Evolutionary conservation across 2,797 vertebrate genomes (phyloP).

Genomic region (Hoplostethus mediterraneus): DNA sequence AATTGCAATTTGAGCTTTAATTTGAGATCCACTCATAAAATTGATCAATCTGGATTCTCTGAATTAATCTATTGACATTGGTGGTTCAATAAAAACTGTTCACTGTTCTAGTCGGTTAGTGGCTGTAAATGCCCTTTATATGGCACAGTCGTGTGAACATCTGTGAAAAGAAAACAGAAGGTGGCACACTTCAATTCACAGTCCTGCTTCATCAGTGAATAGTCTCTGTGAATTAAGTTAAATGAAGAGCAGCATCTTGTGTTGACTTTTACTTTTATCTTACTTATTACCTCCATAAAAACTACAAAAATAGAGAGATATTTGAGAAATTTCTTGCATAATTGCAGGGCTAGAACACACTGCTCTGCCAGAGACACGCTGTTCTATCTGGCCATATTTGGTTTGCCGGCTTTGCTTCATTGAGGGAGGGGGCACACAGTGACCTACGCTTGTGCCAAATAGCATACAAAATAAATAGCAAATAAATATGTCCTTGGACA

Average conservation of each 20-base stretch:
- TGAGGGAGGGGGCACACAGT: not conserved
- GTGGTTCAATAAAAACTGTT: constrained; percentile 10
- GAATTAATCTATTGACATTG: not conserved
- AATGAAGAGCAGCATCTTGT: constrained; percentile 40
- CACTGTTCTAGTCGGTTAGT: not conserved
- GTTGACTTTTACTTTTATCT: constrained; percentile 41
- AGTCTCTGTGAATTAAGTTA: constrained; percentile 32
- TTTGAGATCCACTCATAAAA: constrained; percentile 8
- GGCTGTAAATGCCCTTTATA: not conserved
- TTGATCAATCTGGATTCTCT: constrained; percentile 1
- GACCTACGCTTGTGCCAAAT: constrained; percentile 12
- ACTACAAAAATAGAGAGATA: constrained; percentile 4
- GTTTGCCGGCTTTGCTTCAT: constrained; percentile 39
- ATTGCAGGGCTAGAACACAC: constrained; percentile 38
- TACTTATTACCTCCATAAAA: constrained; percentile 26
- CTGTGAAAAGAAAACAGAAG: not conserved
- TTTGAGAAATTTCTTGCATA: constrained; percentile 43
- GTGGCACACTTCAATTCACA: not conserved
- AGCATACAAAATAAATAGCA: constrained; percentile 11
- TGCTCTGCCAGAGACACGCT: constrained; percentile 26
- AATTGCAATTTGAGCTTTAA: too few species aligned
- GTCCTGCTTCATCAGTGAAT: constrained; percentile 33
- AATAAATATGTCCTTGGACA: constrained; percentile 8
- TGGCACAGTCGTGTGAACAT: not conserved
- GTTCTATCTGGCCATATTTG: constrained; percentile 47